phyloP scores from a whole-genome alignment of 2,888 invertebrate species.

The Prosopocoilus inquinatus region DNA sequence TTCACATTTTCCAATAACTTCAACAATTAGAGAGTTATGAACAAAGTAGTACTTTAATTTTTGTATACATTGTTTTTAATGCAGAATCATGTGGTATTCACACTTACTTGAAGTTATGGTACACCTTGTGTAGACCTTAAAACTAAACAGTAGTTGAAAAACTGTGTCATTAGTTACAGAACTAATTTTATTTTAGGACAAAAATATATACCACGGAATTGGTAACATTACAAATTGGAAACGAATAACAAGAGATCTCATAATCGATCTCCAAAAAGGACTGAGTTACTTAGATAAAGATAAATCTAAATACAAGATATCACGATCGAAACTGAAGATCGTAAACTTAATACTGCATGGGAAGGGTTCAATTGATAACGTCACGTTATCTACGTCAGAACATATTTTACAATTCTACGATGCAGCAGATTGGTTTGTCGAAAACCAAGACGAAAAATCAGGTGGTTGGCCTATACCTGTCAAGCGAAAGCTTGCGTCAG shows the following conservation, averaged over 20 bases:
- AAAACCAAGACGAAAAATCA: slow-evolving; percentile 74
- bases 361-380: slow-evolving; percentile 38
- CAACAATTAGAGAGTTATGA: no score
- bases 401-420: slow-evolving; percentile 90
- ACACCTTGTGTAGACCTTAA: no score
- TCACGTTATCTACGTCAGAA: slow-evolving; percentile 77
- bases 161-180: no score
- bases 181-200: slow-evolving; percentile 51
- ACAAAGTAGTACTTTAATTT: no score
- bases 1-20: no score
- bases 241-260: slow-evolving; percentile 80
- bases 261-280: slow-evolving; percentile 90
- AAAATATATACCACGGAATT: slow-evolving; percentile 85
- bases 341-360: slow-evolving; percentile 55
- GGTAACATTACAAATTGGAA: slow-evolving; percentile 70
- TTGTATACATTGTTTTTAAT: no score
- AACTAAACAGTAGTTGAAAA: no score
- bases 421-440: slow-evolving; percentile 90
- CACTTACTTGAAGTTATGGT: no score
- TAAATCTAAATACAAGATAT: slow-evolving; percentile 67
- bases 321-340: slow-evolving; percentile 70
- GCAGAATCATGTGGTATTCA: no score
- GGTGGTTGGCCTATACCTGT: slow-evolving; percentile 96
- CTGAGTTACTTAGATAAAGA: slow-evolving; percentile 67
- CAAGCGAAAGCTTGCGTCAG: slow-evolving; percentile 66